phyloP scores from a whole-genome alignment of 2,797 vertebrate genomes.

The Lophius americanus region DNA sequence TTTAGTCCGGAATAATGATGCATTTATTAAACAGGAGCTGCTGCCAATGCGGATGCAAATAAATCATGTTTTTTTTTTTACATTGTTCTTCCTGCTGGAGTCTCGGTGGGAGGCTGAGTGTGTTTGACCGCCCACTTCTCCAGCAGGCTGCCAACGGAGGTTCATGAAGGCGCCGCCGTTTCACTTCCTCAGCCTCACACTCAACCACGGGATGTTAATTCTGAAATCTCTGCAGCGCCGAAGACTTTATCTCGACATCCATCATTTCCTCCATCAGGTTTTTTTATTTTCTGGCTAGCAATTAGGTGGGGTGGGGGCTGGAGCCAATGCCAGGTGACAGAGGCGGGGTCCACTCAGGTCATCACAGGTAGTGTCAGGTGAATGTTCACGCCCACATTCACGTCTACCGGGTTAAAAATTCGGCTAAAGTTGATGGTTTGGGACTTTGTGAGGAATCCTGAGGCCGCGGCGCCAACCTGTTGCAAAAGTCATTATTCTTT shows the following conservation, averaged over 20 bases:
- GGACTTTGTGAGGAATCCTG: too few species aligned
- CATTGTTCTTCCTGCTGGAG: slow-evolving; percentile 42
- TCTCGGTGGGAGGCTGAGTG: slow-evolving; percentile 56
- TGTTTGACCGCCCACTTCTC: slow-evolving; percentile 44
- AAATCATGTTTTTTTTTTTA: slow-evolving; percentile 64
- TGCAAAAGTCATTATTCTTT: too few species aligned
- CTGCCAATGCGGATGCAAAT: slow-evolving; percentile 52
- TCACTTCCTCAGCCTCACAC: slow-evolving; percentile 22
- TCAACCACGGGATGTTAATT: slow-evolving; percentile 8
- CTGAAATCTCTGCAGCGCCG: not conserved
- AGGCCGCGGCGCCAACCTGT: too few species aligned
- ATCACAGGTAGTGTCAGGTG: too few species aligned
- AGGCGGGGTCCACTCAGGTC: too few species aligned
- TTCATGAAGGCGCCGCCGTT: slow-evolving; percentile 42
- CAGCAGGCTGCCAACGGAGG: slow-evolving; percentile 33
- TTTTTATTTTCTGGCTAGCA: not conserved
- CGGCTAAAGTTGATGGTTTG: too few species aligned
- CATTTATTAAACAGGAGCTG: slow-evolving; percentile 44
- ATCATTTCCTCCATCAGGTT: not conserved
- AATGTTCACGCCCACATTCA: too few species aligned
- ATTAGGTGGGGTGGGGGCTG: too few species aligned
- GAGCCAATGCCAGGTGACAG: too few species aligned
- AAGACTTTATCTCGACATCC: slow-evolving; percentile 11
- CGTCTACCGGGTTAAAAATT: too few species aligned
- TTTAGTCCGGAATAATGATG: slow-evolving; percentile 22